Evolutionary conservation across 2,888 invertebrate species (phyloP).

Genomic region (Thereva nobilitata): DNA sequence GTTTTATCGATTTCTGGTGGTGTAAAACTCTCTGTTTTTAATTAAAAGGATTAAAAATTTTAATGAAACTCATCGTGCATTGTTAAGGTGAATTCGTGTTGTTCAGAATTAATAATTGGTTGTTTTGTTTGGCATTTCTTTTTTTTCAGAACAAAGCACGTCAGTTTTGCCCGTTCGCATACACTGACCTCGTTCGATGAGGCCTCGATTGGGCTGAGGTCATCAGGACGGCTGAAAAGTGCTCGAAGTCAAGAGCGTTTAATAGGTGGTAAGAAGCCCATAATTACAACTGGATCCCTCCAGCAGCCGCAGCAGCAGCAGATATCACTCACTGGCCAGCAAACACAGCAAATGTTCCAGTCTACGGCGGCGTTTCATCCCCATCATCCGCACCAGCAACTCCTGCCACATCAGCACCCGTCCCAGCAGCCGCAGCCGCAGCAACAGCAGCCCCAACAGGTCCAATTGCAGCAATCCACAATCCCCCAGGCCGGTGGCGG

Average conservation of each 20-base stretch:
- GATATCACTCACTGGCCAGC: conserved; percentile 14
- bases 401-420: conserved; percentile 31
- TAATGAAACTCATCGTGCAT: no score
- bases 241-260: conserved; percentile 71
- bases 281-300: conserved; percentile 48
- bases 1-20: no score
- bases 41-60: no score
- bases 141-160: conserved; percentile 77
- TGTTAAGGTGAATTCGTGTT: neutral
- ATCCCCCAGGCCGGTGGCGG: neutral
- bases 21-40: no score
- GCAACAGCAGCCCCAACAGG: neutral
- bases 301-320: conserved; percentile 57
- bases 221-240: conserved; percentile 58
- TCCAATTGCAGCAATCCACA: neutral
- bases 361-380: conserved; percentile 24
- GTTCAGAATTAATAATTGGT: conserved; percentile 8
- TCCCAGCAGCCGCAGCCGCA: conserved; percentile 16
- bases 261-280: conserved; percentile 72
- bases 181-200: conserved; percentile 85
- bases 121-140: conserved; percentile 16
- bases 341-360: conserved; percentile 26
- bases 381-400: conserved; percentile 34
- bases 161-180: conserved; percentile 87
- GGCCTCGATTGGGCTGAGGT: conserved; percentile 60